Base-by-base conservation (phyloP, 2,888 invertebrate genomes). In the Mellilla xanthometata region DNA sequence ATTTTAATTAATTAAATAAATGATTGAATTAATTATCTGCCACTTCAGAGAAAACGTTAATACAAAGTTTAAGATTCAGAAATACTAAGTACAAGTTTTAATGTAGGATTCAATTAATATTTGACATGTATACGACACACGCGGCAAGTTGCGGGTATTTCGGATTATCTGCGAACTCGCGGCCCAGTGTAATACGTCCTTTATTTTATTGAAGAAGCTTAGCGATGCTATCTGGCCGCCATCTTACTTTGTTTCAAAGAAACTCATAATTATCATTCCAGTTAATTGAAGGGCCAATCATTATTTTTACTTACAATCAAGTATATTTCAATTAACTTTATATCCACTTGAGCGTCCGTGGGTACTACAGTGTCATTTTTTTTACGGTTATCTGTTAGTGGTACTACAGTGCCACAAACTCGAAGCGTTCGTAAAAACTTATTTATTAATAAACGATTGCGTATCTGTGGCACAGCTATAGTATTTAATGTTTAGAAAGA, bases 91-190 rank as follows among this genome's bases (percentile, higher is more conserved):
- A 36, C 28, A 8, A 13, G 11, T 36, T 76, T 81, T 76, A 76
- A 76, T 67, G 67, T 60, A 59, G 57, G 68, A 72, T 84, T 83
- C 81, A 81, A 82, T 84, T 82, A 83, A 76, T 71, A 68, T 72
- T 69, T 73, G 83, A 82, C 81, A 75, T 76, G 74, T 76, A 73
- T 74, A 76, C 58, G 75, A 68, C 11, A 35, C n/a, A 28, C 6
- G 12, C 19, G 2, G 19, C 28, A 8, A 28, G 7, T 23, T 40
- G 34, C 31, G 8, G 9, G 15, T 31, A 36, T 39, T 29, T 24
- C 15, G 42, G 29, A 36, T 44, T 39, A 36, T 39, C 51, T 23
- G 52, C 47, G 49, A 32, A 27, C 12, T 41, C 41, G 49, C 47
- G 44, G 49, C 30, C 23, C 24, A 49, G 27, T 36, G 57, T 49